Base-by-base conservation (phyloP, 2,113 vertebrate genomes). In the Nothocercus nigrocapillus region DNA sequence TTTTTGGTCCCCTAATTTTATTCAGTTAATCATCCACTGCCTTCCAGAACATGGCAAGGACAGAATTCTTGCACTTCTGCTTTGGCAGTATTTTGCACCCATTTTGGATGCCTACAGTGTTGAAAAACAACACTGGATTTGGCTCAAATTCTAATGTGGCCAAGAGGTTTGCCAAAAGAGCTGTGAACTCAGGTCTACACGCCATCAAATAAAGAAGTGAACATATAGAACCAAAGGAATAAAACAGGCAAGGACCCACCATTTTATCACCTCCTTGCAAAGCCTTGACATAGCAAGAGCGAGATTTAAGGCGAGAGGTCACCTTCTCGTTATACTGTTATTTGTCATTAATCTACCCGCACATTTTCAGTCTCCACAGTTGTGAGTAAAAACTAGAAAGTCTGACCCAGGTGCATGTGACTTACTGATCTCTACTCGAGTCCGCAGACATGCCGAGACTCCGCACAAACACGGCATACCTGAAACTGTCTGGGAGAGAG, bases 301-400 rank as follows among this genome's bases (percentile, higher is more conserved):
- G 18, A 58, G 28, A 47, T 66, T 47, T 19, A 59, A 87, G 38
- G 5, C 20, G 82, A 81, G 24, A 10, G 18, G 59, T 6, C 1
- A 1, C 28, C 27, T 77, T 30, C 13, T 4, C 2, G 1, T 64
- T 54, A 76, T 58, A 44, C 13, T 44, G 9, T 56, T 36, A 61
- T 0, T 21, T 66, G 34, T 17, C 44, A 40, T 11, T 63, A 42
- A 77, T 3, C 22, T 36, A 24, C 27, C 68, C 2, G 1, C 0
- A 0, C 17, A 13, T 44, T 86, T 83, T 54, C 8, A 63, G 45
- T 11, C n/a, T 44, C 66, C 30, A 24, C 1, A 6, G 0, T 0
- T 36, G 27, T 13, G 38, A 45, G 19, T 13, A 32, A 22, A 59
- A 78, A 36, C 21, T 30, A 25, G 5, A 3, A 56, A 77, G 19